A percentile compares a stretch with the other conserved stretches of the same genome.
Conservation (phyloP, 1,140 invertebrate genomes). For the Papilio polyxenes region DNA sequence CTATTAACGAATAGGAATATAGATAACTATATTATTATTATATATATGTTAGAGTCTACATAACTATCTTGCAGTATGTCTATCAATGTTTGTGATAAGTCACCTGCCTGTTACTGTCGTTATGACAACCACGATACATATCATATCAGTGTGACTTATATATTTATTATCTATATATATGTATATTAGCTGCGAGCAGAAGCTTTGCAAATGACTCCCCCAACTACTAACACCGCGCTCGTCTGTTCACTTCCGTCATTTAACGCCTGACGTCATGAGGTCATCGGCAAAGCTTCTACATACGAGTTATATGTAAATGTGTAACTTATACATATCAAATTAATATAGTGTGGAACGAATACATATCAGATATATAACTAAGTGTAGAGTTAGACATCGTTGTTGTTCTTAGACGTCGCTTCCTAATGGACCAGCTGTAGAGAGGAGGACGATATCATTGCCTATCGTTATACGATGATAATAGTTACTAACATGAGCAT, state of each 20-base stretch:
- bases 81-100: constrained; percentile 52
- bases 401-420: constrained; percentile 71
- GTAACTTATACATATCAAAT: constrained; percentile 52
- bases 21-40: constrained; percentile 4
- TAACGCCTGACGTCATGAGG: too few relatives aligned
- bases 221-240: too few relatives aligned
- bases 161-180: constrained; percentile 18
- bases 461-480: neutral
- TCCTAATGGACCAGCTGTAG: constrained; percentile 45
- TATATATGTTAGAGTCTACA: constrained; percentile 29
- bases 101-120: constrained; percentile 55
- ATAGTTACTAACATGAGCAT: neutral
- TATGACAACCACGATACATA: constrained; percentile 59
- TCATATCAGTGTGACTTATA: constrained; percentile 59
- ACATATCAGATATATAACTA: constrained; percentile 67
- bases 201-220: too few relatives aligned
- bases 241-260: too few relatives aligned
- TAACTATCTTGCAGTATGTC: constrained; percentile 42
- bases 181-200: too few relatives aligned
- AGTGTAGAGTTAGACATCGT: constrained; percentile 71
- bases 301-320: constrained; percentile 18
- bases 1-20: constrained; percentile 31
- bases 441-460: neutral
- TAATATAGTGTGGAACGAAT: constrained; percentile 56
- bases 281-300: too few relatives aligned